Evolutionary conservation across 1,140 invertebrate species (phyloP).

Genomic region (Copidosoma floridanum): DNA sequence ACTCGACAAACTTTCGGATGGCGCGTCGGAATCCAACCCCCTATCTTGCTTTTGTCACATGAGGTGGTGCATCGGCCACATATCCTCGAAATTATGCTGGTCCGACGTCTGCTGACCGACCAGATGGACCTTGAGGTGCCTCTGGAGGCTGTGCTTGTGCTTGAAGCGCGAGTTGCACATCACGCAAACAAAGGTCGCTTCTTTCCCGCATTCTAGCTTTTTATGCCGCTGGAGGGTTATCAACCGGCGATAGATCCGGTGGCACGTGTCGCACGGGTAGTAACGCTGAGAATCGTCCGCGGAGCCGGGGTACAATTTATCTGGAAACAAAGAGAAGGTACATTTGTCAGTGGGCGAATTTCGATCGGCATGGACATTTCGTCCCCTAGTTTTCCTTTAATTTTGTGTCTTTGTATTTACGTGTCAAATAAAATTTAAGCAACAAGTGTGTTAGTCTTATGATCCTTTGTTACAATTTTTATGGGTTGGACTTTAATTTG

Average conservation of each 20-base stretch:
- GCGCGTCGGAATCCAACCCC: too few species aligned
- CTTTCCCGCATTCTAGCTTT: conserved; percentile 51
- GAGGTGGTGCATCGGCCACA: conserved; percentile 13
- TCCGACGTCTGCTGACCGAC: not conserved
- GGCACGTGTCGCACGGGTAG: conserved; percentile 44
- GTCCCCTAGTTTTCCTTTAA: too few species aligned
- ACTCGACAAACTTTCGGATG: too few species aligned
- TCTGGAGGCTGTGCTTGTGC: conserved; percentile 50
- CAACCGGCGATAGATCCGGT: conserved; percentile 44
- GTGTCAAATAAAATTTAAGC: too few species aligned
- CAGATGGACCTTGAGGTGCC: conserved; percentile 47
- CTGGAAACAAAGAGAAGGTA: conserved; percentile 18
- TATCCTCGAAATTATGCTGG: not conserved
- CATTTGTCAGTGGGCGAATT: too few species aligned
- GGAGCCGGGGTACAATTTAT: not conserved
- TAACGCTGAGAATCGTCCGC: not conserved
- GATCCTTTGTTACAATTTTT: too few species aligned
- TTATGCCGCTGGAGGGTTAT: conserved; percentile 52
- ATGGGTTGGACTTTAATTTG: too few species aligned
- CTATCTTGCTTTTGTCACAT: conserved; percentile 1
- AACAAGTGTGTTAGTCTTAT: too few species aligned
- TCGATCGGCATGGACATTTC: too few species aligned
- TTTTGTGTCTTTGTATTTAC: too few species aligned
- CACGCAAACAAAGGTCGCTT: conserved; percentile 48
- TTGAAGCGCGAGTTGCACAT: conserved; percentile 50